A percentile compares a stretch with the other conserved stretches of the same genome.
Conservation (phyloP, 2,113 vertebrate species). For the Mellivora capensis region DNA sequence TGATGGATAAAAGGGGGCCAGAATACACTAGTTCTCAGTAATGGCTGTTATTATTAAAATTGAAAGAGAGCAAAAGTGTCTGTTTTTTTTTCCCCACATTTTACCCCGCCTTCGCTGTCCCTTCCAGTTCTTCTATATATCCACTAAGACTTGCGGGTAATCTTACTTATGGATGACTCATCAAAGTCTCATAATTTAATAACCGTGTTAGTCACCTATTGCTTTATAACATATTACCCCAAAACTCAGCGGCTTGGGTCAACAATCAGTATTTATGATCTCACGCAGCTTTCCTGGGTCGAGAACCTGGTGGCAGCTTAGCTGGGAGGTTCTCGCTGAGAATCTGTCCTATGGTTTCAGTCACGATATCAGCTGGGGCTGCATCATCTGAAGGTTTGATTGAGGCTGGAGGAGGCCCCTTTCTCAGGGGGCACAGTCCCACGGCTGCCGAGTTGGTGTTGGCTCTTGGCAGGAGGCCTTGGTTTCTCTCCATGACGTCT, state of each 20-base stretch:
- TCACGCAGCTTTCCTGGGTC: neutral
- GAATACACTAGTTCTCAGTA: accelerated
- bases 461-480: neutral
- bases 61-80: neutral
- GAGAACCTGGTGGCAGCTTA: neutral
- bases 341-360: neutral
- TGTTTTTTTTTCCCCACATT: neutral
- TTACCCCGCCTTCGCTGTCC: neutral
- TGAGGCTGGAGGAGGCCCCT: neutral
- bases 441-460: accelerated
- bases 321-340: neutral
- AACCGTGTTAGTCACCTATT: neutral
- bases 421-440: neutral
- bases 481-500: accelerated
- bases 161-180: neutral
- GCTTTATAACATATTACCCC: neutral
- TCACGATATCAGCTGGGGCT: neutral
- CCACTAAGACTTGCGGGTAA: neutral
- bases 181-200: neutral
- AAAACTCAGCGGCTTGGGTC: neutral
- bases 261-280: no score
- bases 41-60: no score
- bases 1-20: neutral
- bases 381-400: neutral
- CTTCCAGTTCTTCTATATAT: neutral